Base-by-base conservation (phyloP, 2,888 invertebrate species). In the Eugnorisma glareosa region DNA sequence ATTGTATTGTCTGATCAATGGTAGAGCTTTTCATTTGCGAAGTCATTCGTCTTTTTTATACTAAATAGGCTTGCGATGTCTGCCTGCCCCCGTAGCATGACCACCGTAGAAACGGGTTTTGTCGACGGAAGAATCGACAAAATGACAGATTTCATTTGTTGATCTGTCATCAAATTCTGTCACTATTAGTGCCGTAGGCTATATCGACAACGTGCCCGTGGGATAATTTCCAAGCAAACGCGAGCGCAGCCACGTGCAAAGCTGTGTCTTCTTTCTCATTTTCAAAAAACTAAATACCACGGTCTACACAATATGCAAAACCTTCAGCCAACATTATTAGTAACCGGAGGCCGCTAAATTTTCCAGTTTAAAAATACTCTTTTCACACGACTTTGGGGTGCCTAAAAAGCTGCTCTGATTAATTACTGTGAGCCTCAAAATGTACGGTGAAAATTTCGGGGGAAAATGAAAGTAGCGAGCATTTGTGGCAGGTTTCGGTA, bases 341-440 rank as follows among this genome's bases (percentile, higher is more conserved):
- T 69, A 71, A 28, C 21, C 51, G 18, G n/a, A 37, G 37, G 48
- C 24, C 43, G 48, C 28, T 6, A 37, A 86, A 75, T 67, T 64
- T 40, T n/a, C 61, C 67, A 63, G 64, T 73, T 78, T 68, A 75
- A 86, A 81, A 86, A 84, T 73, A 84, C 73, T 78, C 67, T 75
- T 71, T 86, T 78, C 82, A 75, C 76, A 54, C 75, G n/a, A 85
- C 63, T 43, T n/a, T 18, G 45, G 63, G n/a, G 63, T 72, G 48
- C 72, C 73, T 75, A 78, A 85, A 85, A 85, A 64, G 72, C 82
- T 64, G 70, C 70, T 59, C 66, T 78, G 83, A 84, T 79, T 86
- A 86, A 84, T 84, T 82, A 86, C 86, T 73, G 72, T 48, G 64
- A n/a, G 67, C 59, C 54, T 40, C 61, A 68, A 78, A 84, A 82